Conservation (phyloP, 2,888 invertebrate genomes). For the Vanessa cardui region DNA sequence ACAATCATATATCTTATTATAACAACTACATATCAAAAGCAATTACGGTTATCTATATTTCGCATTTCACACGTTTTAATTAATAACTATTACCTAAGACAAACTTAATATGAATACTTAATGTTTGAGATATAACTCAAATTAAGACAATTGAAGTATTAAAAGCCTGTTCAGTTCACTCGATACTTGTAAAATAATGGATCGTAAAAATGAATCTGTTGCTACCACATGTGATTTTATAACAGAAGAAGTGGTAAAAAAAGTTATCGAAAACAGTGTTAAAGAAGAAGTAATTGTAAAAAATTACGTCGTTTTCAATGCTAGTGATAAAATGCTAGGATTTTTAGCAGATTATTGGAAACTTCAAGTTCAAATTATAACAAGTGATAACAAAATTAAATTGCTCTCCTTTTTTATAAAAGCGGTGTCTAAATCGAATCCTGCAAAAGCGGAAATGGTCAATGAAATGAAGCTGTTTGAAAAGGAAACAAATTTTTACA, state of each 20-base stretch:
- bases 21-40: background rate
- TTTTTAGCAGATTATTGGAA: slow-evolving; percentile 74
- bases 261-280: slow-evolving; percentile 53
- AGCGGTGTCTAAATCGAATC: slow-evolving; percentile 61
- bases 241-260: slow-evolving; percentile 55
- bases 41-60: slow-evolving; percentile 18
- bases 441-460: slow-evolving; percentile 69
- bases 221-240: slow-evolving; percentile 40
- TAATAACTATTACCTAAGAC: background rate
- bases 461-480: slow-evolving; percentile 62
- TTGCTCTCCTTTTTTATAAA: slow-evolving; percentile 65
- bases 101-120: background rate
- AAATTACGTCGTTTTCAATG: slow-evolving; percentile 53
- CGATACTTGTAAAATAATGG: background rate
- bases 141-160: background rate
- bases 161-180: background rate
- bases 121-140: background rate
- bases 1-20: background rate
- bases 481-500: slow-evolving; percentile 66
- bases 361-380: slow-evolving; percentile 54
- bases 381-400: slow-evolving; percentile 44
- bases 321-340: slow-evolving; percentile 74
- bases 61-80: slow-evolving; percentile 6
- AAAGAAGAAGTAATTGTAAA: slow-evolving; percentile 47
- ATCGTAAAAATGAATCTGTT: background rate